Base-by-base conservation (phyloP, 1,140 invertebrate genomes). In the Penaeus japonicus region DNA sequence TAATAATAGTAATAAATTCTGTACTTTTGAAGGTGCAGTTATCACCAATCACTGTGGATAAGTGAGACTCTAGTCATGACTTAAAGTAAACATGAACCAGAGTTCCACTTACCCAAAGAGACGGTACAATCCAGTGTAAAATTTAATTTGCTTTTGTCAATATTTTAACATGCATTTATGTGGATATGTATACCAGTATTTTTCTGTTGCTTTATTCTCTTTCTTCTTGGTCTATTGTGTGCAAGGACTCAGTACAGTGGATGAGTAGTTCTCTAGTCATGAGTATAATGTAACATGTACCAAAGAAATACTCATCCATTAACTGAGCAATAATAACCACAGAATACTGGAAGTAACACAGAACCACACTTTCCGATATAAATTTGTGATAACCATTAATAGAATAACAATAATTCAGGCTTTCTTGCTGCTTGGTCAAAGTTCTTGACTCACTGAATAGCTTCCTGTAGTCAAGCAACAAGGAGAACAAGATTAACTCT, bases 41-140 rank as follows among this genome's bases (percentile, higher is more conserved):
- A 12, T 65, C 18, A 47, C 24, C 84, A 22, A 70, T 35, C 47
- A 78, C 73, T 24, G 39, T 89, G 70, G 80, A 89, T 89, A 80
- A 83, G 87, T 89, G 80, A 83, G 79, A 83, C 81, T 89, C 87
- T 89, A 89, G 87, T 89, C 87, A 89, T 89, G 87, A 75, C 22
- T 35, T 65, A n/a, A 10, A 35, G 62, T 24, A 2, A 80, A 78
- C 87, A 89, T 89, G 87, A 32, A 82, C 87, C 57, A 73, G 80
- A 89, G 53, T 53, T 39, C 35, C 80, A 89, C 87, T 32, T 80
- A 89, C 39, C 87, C 53, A 62, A 17, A 27, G 57, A 12, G 17
- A 78, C 32, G 79, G 81, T 54, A 20, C 22, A 4, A 54, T 20
- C 75, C 18, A 54, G 75, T 24, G 22, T 22, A 54, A 39, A 39